A percentile compares a stretch with the other conserved stretches of the same genome.
Conservation (phyloP, 1,140 invertebrate species). For the Phocides pigmalion region DNA sequence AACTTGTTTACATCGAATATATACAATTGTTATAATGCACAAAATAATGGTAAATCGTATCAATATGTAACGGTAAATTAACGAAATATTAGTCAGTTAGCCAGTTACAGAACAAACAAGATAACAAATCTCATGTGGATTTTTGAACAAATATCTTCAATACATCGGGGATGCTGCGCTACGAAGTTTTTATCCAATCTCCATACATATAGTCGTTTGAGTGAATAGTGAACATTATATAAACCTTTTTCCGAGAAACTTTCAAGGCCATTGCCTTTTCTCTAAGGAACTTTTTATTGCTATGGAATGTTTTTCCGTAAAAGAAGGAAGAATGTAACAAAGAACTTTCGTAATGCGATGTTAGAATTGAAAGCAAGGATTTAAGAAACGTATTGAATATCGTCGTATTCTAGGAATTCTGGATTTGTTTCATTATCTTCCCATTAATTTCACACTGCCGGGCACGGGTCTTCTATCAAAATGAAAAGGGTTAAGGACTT, state of each 20-base stretch:
- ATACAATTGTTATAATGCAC: too few species aligned
- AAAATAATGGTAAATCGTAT: neutral
- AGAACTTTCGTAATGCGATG: neutral
- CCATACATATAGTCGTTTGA: conserved; percentile 15
- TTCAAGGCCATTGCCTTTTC: conserved; percentile 14
- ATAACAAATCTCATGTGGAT: conserved; percentile 4
- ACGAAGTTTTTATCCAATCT: conserved; percentile 7
- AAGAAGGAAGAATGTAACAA: neutral
- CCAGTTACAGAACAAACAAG: conserved; percentile 13
- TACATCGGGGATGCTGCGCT: neutral
- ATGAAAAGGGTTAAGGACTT: too few species aligned
- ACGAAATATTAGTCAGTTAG: conserved; percentile 3
- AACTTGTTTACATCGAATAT: too few species aligned
- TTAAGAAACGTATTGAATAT: too few species aligned
- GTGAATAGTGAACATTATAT: conserved; percentile 8
- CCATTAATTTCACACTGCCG: too few species aligned
- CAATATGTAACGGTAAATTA: conserved; percentile 8
- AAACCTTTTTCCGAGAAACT: conserved; percentile 8
- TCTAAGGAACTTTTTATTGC: conserved; percentile 18
- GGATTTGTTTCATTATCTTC: too few species aligned
- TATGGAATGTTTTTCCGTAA: conserved; percentile 10
- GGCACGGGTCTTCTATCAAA: too few species aligned
- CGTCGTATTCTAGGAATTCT: too few species aligned
- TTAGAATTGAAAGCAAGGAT: too few species aligned
- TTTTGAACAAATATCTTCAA: conserved; percentile 11